Evolutionary conservation across 2,797 vertebrate species (phyloP), one percentile per base, ranked within the genome.

Genomic region (Avahi laniger): DNA sequence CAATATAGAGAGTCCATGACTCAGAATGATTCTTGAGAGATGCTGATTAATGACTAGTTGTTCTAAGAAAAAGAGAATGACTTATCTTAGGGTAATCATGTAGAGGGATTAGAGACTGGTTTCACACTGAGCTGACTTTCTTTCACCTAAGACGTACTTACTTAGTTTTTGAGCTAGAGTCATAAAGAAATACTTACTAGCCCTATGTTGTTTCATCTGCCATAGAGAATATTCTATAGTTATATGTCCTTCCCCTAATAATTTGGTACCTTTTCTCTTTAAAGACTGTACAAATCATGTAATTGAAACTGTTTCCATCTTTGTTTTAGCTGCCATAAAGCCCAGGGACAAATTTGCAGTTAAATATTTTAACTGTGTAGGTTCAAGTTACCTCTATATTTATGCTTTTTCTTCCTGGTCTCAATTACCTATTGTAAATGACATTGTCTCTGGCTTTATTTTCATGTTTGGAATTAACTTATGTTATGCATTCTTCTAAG

Each of bases 11-110:
- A 79, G 8, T 59, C 73, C 70, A 3, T 75, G 69, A 81, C 54
- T 96, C 81, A 57, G 43, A 89, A 75, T 83, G 41, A n/a, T 80
- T 83, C 70, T 83, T 86, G 73, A 61, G 65, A 76, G 76, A 52
- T 69, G 43, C 38, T 81, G 38, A 86, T 92, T 78, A 85, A 89
- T 79, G 63, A 95, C 61, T 48, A 70, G 46, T 5, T 54, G 24
- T 38, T 65, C 2, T 46, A 93, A 89, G 82, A 73, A 81, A 75
- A 46, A 67, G 43, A 52, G 54, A 82, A 46, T 70, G 38, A 46
- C 28, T 70, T 48, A 80, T 70, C 65, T 89, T 79, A 48, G 17
- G 43, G 17, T 61, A 75, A 83, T 84, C 57, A 28, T 69, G 52
- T 28, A 52, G 73, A 92, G 50, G 30, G 41, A 78, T 87, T 28